A percentile compares a stretch with the other conserved stretches of the same genome.
Conservation (phyloP, 2,888 invertebrate species). For the Furcula furcula region DNA sequence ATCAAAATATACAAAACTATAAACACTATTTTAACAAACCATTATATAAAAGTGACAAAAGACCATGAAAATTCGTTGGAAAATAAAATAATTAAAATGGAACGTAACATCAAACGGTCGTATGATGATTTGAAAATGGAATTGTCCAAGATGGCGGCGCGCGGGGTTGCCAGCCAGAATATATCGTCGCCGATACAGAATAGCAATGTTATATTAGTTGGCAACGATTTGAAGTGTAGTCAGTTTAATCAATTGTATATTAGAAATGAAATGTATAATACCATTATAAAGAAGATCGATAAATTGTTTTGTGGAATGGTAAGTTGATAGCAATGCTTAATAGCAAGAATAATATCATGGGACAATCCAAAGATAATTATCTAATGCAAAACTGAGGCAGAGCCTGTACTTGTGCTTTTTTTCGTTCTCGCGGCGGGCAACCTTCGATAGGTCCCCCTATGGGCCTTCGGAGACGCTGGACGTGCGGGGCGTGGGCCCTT, state of each 20-base stretch:
- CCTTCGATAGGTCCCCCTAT: too few relatives aligned
- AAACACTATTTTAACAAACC: slow-evolving; percentile 71
- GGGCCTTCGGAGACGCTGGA: too few relatives aligned
- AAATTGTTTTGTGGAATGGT: slow-evolving; percentile 72
- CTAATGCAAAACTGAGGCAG: too few relatives aligned
- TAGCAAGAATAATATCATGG: too few relatives aligned
- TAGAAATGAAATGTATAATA: slow-evolving; percentile 67
- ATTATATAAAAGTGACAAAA: slow-evolving; percentile 67
- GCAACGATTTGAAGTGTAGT: slow-evolving; percentile 55
- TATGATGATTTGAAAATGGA: slow-evolving; percentile 61
- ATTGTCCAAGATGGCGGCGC: slow-evolving; percentile 47
- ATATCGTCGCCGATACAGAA: slow-evolving; percentile 55
- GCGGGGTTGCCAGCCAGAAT: slow-evolving; percentile 49
- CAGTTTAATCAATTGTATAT: slow-evolving; percentile 56
- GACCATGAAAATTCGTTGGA: slow-evolving; percentile 63
- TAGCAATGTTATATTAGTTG: slow-evolving; percentile 61
- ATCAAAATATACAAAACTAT: slow-evolving; percentile 74
- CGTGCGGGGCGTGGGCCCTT: too few relatives aligned
- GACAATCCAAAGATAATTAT: too few relatives aligned
- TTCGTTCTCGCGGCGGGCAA: too few relatives aligned
- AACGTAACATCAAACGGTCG: slow-evolving; percentile 57
- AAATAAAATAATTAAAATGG: slow-evolving; percentile 58
- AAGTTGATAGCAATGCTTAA: slow-evolving; percentile 35
- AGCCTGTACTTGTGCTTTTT: too few relatives aligned
- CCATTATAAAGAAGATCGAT: slow-evolving; percentile 69